Conservation (phyloP, 2,113 vertebrate species). For the Tenrec ecaudatus region DNA sequence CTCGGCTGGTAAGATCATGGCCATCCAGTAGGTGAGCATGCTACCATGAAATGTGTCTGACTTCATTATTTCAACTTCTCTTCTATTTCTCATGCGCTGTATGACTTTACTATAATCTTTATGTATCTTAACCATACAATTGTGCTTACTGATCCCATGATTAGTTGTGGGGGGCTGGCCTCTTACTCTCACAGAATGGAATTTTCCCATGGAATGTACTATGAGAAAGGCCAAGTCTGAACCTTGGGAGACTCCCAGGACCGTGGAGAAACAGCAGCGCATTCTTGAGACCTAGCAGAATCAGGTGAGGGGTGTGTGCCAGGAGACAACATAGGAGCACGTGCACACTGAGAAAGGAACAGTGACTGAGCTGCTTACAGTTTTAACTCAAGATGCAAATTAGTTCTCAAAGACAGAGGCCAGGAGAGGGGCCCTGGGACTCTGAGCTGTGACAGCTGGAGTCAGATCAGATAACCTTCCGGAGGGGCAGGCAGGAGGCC, state of each 20-base stretch:
- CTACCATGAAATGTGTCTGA: too few species aligned
- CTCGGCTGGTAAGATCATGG: too few species aligned
- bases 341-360: neutral
- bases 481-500: neutral
- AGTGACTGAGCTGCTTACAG: neutral
- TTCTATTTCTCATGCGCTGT: too few species aligned
- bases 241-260: neutral
- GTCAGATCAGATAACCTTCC: neutral
- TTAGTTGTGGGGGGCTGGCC: too few species aligned
- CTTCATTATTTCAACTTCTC: too few species aligned
- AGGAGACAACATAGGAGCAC: neutral
- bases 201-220: neutral
- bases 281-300: neutral
- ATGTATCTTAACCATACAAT: too few species aligned
- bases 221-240: neutral
- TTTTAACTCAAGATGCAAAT: conserved; percentile 20
- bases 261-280: neutral
- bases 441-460: neutral
- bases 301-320: neutral
- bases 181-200: neutral
- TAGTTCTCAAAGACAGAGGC: conserved; percentile 9
- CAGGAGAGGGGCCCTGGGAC: neutral
- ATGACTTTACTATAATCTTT: too few species aligned
- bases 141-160: too few species aligned
- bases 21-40: too few species aligned